phyloP scores from a whole-genome alignment of 2,797 vertebrate genomes.

The Arctocebus calabarensis region DNA sequence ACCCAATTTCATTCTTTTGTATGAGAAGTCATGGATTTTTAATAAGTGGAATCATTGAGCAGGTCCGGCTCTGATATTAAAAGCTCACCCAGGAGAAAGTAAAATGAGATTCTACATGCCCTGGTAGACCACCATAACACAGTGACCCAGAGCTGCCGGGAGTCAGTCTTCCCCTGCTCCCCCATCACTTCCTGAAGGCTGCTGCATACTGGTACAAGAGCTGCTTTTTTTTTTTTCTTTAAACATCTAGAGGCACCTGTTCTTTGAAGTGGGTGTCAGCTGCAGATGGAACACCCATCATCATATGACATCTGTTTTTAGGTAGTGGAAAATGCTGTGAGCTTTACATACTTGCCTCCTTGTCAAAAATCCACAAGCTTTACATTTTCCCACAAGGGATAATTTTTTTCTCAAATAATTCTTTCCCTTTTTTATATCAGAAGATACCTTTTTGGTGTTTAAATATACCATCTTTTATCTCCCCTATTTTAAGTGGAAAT shows the following conservation, averaged over 20 bases:
- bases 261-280: conserved; percentile 83
- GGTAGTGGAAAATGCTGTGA: conserved; percentile 78
- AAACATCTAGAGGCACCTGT: conserved; percentile 80
- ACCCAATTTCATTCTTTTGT: background rate
- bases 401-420: conserved; percentile 36
- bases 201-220: background rate
- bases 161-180: conserved; percentile 28
- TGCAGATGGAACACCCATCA: conserved; percentile 74
- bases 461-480: background rate
- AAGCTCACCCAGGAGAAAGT: background rate
- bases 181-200: conserved; percentile 68
- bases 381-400: conserved; percentile 65
- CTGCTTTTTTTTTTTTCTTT: conserved; percentile 51
- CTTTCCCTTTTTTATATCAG: background rate
- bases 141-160: background rate
- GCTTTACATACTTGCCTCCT: conserved; percentile 43
- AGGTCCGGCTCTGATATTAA: background rate
- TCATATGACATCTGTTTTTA: conserved; percentile 80
- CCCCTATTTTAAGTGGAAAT: conserved; percentile 25
- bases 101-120: background rate
- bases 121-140: fast-evolving
- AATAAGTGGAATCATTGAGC: background rate
- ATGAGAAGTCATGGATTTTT: background rate
- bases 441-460: conserved; percentile 49
- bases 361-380: conserved; percentile 71